Evolutionary conservation across 53 echinoderm and acorn worm genomes (phyloP), one percentile per base, ranked within the genome.

Genomic region (Paracentrotus lividus): DNA sequence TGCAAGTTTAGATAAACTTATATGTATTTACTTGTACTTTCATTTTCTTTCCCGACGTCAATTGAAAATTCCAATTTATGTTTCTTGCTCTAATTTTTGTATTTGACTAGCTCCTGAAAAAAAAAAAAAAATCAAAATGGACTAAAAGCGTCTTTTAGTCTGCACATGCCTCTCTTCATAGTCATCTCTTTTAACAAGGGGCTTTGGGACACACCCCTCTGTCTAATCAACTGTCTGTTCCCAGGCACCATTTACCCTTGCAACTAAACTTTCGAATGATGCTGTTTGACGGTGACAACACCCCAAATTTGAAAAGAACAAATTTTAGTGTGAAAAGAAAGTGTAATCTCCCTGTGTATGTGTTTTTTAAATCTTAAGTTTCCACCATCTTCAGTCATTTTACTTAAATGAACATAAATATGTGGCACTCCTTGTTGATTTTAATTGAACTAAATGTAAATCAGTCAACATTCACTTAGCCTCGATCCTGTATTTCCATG

Each of bases 161-260:
- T 72, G 81, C 47, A n/a, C 9, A 47, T 12, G 81, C 47, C 9
- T 81, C 44, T 47, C n/a, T 47, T 76, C 44, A 23, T 81, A 44
- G 81, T 81, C 81, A 12, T n/a, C 44, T 81, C 81, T 33, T 47
- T 81, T 81, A 81, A 81, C 81, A 47, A 81, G 49, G n/a, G 81
- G 81, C 44, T 81, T 45, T 81, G 45, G 47, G 81, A 45, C 81
- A 81, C 81, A 49, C 81, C 81, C 81, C 33, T 45, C 33, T 15
- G 40, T 81, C 0, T 45, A 81, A 81, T 81, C 47, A 81, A 26
- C 81, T 47, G 81, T 81, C 81, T 81, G 47, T 47, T 81, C 13
- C 3, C 10, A 45, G 81, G 26, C 81, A 26, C n/a, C 8, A n/a
- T 49, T n/a, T 24, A 9, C 72, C 21, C 38, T 14, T 38, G 3